Evolutionary conservation across 2,113 vertebrate genomes (phyloP).

Genomic region (Dicaeum eximium): DNA sequence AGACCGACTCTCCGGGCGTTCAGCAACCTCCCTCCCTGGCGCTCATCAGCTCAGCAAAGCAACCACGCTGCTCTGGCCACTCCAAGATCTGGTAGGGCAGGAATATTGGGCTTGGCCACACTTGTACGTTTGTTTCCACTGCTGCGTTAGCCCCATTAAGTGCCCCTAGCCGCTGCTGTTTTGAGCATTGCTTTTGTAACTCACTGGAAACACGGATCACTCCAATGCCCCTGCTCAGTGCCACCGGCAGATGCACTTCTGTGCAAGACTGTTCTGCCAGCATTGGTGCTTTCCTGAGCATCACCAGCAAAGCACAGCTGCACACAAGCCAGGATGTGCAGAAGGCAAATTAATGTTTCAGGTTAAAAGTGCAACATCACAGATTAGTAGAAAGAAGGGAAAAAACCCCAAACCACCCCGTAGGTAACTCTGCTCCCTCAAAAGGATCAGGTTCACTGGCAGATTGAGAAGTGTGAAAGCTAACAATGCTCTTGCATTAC

Average conservation of each 20-base stretch:
- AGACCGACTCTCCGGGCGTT: background rate
- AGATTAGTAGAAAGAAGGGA: background rate
- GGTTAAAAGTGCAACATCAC: rapidly evolving
- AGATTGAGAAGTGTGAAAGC: background rate
- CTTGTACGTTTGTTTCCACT: background rate
- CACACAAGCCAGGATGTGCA: background rate
- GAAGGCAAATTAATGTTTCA: background rate
- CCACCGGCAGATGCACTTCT: background rate
- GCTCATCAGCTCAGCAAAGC: background rate
- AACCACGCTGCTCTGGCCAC: background rate
- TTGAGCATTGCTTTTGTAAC: background rate
- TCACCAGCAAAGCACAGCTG: background rate
- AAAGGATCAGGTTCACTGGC: background rate
- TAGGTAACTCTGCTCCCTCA: background rate
- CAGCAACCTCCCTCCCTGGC: background rate
- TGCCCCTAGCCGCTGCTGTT: background rate
- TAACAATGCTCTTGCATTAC: background rate
- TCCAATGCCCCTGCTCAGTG: background rate
- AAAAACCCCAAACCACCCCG: background rate
- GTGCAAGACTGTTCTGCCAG: background rate
- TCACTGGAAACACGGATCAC: rapidly evolving
- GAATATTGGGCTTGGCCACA: background rate
- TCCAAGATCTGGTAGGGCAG: background rate
- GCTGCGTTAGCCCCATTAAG: background rate
- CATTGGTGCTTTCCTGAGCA: background rate